A percentile compares a stretch with the other conserved stretches of the same genome.
Conservation (phyloP, 2,888 invertebrate genomes). For the Nebria salina region DNA sequence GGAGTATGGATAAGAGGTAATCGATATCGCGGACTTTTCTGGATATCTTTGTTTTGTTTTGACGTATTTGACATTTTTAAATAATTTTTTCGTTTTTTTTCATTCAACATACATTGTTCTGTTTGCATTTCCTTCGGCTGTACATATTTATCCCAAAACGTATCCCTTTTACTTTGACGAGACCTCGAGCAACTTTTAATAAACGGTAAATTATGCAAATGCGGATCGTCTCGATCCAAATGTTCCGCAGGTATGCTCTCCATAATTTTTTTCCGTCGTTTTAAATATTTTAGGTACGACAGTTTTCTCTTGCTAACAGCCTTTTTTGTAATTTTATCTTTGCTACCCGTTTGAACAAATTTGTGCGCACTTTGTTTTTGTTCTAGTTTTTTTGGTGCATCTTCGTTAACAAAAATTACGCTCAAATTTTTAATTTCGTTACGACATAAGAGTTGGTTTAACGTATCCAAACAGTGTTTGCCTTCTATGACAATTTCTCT, state of each 20-base stretch:
- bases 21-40: background rate
- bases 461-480: conserved; percentile 25
- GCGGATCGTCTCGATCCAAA: background rate
- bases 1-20: background rate
- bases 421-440: conserved; percentile 32
- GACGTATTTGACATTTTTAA: background rate
- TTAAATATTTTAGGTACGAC: background rate
- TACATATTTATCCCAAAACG: background rate
- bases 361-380: background rate
- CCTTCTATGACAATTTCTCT: conserved; percentile 37
- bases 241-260: background rate
- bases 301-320: background rate
- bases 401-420: conserved; percentile 35
- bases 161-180: background rate
- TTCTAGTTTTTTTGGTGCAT: background rate
- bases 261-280: background rate
- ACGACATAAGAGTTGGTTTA: conserved; percentile 29
- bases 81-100: background rate
- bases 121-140: background rate
- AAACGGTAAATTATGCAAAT: background rate
- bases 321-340: background rate
- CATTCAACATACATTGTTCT: background rate
- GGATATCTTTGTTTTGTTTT: background rate
- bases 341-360: background rate
- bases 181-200: background rate